A percentile compares a stretch with the other conserved stretches of the same genome.
Evolutionary conservation across 2,113 vertebrate species (phyloP).

Genomic region (Sphaerodactylus townsendi): DNA sequence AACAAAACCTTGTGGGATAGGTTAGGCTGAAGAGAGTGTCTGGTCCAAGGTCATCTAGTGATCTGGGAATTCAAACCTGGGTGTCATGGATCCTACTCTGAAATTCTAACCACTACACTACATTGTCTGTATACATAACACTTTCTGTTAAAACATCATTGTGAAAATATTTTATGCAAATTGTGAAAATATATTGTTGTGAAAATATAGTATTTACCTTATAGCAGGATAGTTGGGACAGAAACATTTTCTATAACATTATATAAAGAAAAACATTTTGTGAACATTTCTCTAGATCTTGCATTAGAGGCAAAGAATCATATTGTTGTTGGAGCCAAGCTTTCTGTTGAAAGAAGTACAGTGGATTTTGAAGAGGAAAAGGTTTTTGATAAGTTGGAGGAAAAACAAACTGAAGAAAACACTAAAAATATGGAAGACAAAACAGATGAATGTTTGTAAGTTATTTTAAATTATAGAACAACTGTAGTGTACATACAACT

Average conservation of each 20-base stretch:
- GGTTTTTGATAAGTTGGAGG: conserved; percentile 24
- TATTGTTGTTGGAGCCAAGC: conserved; percentile 44
- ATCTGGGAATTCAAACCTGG: too few relatives aligned
- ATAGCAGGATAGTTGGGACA: neutral
- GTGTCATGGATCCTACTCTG: too few relatives aligned
- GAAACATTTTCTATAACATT: neutral
- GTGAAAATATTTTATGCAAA: neutral
- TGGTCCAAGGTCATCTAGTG: too few relatives aligned
- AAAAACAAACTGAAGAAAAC: conserved; percentile 35
- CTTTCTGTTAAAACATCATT: neutral
- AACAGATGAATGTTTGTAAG: conserved; percentile 52
- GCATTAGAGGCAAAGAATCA: conserved; percentile 51
- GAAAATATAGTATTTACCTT: neutral
- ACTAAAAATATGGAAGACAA: conserved; percentile 1
- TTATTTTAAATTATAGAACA: neutral
- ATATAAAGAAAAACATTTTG: neutral
- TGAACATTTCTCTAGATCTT: conserved; percentile 27
- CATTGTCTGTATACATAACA: neutral
- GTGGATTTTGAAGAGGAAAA: conserved; percentile 35
- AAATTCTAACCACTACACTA: too few relatives aligned
- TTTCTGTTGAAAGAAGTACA: conserved; percentile 33
- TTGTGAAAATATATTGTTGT: neutral
- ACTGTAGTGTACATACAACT: neutral
- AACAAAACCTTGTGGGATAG: too few relatives aligned
- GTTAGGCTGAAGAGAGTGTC: too few relatives aligned